phyloP scores from a whole-genome alignment of 2,888 invertebrate species.

The Chaitophorus viminalis region DNA sequence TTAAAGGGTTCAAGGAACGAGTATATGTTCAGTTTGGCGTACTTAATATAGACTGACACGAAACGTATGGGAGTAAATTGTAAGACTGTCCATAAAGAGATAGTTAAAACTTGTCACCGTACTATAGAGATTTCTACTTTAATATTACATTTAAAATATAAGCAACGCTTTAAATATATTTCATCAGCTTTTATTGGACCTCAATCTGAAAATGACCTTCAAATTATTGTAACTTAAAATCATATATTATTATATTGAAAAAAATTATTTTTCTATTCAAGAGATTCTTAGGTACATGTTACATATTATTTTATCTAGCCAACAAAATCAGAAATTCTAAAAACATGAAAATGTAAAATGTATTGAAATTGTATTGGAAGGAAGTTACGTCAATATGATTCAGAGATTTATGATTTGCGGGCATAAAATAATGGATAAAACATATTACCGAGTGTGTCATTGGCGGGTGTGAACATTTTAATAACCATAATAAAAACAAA shows the following conservation, averaged over 20 bases:
- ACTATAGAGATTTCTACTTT: constrained; percentile 9
- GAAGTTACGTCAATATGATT: background rate
- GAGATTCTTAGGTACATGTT: background rate
- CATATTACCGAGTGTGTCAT: constrained; percentile 54
- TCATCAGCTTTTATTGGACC: background rate
- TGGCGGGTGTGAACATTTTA: constrained; percentile 54
- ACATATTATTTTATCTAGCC: background rate
- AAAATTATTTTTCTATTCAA: background rate
- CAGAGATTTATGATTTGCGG: constrained; percentile 24
- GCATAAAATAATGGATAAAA: constrained; percentile 36
- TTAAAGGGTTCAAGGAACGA: constrained; percentile 38
- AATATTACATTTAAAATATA: constrained; percentile 32
- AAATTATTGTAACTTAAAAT: background rate
- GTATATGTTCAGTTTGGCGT: constrained; percentile 52
- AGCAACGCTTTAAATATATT: constrained; percentile 3
- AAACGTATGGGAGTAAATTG: constrained; percentile 58
- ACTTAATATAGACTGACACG: constrained; percentile 60
- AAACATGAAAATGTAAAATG: background rate
- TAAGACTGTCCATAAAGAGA: constrained; percentile 42
- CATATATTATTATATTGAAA: too few species aligned
- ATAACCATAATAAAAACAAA: constrained; percentile 58
- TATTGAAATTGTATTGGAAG: background rate
- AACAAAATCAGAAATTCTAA: background rate
- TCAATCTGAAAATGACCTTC: background rate
- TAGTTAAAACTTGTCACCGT: constrained; percentile 59